Evolutionary conservation across 2,113 vertebrate species (phyloP).

Genomic region (Corythornis cristatus): DNA sequence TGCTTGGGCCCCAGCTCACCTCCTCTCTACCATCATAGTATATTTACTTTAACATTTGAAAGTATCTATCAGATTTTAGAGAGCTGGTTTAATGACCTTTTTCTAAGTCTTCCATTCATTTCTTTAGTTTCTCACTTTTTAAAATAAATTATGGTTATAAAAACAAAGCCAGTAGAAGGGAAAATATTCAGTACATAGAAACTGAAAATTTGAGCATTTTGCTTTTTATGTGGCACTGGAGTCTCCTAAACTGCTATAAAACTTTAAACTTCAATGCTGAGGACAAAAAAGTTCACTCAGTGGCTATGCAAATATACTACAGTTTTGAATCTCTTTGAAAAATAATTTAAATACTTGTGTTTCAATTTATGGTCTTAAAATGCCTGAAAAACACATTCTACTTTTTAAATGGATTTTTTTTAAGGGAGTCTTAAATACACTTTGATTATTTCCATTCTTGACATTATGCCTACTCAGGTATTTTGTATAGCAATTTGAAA

Average conservation of each 20-base stretch:
- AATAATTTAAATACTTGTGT: constrained; percentile 78
- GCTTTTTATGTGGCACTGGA: constrained; percentile 85
- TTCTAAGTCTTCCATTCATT: constrained; percentile 66
- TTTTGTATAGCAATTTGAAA: constrained; percentile 70
- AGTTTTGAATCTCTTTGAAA: constrained; percentile 72
- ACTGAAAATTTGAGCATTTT: constrained; percentile 84
- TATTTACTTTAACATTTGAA: constrained; percentile 54
- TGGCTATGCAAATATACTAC: constrained; percentile 73
- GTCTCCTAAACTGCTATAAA: constrained; percentile 87
- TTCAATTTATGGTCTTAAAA: constrained; percentile 74
- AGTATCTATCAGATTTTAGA: constrained; percentile 64
- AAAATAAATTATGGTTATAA: constrained; percentile 87
- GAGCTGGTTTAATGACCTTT: constrained; percentile 58
- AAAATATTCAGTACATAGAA: constrained; percentile 80
- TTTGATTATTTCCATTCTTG: constrained; percentile 75
- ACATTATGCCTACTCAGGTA: constrained; percentile 68
- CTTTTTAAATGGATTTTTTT: constrained; percentile 73
- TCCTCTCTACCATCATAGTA: neutral
- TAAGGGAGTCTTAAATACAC: constrained; percentile 69
- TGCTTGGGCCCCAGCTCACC: neutral
- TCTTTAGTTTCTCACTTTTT: constrained; percentile 72
- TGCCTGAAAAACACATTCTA: constrained; percentile 55
- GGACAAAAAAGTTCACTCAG: constrained; percentile 70
- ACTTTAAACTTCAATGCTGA: constrained; percentile 84
- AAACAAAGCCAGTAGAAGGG: constrained; percentile 85